Percentiles rank a stretch among this genome's conserved stretches.
Evolutionary conservation across 2,113 vertebrate genomes (phyloP).

Genomic region (Geococcyx californianus): DNA sequence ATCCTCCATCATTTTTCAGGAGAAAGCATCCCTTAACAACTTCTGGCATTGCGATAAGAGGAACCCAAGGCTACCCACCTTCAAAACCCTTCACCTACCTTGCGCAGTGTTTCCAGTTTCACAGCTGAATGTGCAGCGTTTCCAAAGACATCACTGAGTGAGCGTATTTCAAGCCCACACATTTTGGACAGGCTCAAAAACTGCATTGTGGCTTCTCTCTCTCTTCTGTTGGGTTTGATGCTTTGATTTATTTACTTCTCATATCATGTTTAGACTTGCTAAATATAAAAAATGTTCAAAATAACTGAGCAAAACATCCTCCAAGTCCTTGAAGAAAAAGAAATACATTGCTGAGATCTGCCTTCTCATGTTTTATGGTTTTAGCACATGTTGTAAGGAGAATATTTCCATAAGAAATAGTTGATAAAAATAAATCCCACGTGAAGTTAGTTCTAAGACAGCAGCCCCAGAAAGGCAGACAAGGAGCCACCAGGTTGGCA

Average conservation of each 20-base stretch:
- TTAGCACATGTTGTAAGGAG: conserved; percentile 6
- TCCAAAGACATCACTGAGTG: not conserved
- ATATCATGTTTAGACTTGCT: conserved; percentile 15
- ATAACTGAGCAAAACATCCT: conserved; percentile 26
- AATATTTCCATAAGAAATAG: conserved; percentile 12
- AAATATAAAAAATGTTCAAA: conserved; percentile 44
- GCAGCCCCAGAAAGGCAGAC: not conserved
- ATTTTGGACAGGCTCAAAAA: not conserved
- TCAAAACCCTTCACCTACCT: not conserved
- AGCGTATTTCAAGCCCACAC: not conserved
- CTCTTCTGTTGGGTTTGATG: not conserved
- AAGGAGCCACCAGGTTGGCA: not conserved
- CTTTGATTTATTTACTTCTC: conserved; percentile 22
- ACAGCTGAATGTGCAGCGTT: rapidly evolving
- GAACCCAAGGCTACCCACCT: not conserved
- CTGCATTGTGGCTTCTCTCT: not conserved
- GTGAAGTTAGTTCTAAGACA: not conserved
- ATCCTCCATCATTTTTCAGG: not conserved
- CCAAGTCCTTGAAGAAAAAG: not conserved
- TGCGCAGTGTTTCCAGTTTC: not conserved
- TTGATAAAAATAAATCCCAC: conserved; percentile 23
- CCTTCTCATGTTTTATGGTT: not conserved
- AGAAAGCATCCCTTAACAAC: not conserved
- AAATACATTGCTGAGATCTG: not conserved
- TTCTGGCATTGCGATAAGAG: not conserved